Percentiles rank a stretch among this genome's conserved stretches.
phyloP scores from a whole-genome alignment of 2,113 vertebrate genomes.

The Zingel zingel region DNA sequence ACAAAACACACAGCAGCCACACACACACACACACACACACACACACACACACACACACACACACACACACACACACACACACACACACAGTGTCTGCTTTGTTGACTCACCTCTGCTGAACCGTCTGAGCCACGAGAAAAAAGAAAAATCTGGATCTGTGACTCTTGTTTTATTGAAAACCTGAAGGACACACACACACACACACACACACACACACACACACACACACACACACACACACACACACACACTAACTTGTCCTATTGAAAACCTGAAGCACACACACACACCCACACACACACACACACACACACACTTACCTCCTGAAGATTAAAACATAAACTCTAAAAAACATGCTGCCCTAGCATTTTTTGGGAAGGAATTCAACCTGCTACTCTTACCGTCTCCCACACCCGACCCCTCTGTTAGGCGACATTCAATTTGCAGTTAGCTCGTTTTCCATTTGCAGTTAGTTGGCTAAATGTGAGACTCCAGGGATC shows the following conservation, averaged over 20 bases:
- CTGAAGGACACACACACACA: too few species aligned
- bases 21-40: slow-evolving; percentile 9
- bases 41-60: neutral
- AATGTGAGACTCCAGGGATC: slow-evolving; percentile 63
- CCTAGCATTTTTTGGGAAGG: neutral
- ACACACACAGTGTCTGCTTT: slow-evolving; percentile 10
- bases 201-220: too few species aligned
- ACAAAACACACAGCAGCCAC: slow-evolving; percentile 20
- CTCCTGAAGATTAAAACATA: slow-evolving; percentile 24
- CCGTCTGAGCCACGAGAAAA: slow-evolving; percentile 20
- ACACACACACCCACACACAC: too few species aligned
- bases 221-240: too few species aligned
- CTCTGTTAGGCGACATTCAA: slow-evolving; percentile 69
- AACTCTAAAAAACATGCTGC: slow-evolving; percentile 15
- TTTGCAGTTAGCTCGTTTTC: slow-evolving; percentile 76
- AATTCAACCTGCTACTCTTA: slow-evolving; percentile 33
- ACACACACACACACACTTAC: neutral
- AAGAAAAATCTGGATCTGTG: slow-evolving; percentile 23
- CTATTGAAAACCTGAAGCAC: neutral
- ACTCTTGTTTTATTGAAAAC: slow-evolving; percentile 24
- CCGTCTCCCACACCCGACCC: slow-evolving; percentile 41
- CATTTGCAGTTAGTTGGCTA: slow-evolving; percentile 76
- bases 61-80: slow-evolving; percentile 14
- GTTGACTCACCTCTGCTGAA: slow-evolving; percentile 50
- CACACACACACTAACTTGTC: neutral